Evolutionary conservation across 2,113 vertebrate genomes (phyloP).

Genomic region (Actenoides hombroni): DNA sequence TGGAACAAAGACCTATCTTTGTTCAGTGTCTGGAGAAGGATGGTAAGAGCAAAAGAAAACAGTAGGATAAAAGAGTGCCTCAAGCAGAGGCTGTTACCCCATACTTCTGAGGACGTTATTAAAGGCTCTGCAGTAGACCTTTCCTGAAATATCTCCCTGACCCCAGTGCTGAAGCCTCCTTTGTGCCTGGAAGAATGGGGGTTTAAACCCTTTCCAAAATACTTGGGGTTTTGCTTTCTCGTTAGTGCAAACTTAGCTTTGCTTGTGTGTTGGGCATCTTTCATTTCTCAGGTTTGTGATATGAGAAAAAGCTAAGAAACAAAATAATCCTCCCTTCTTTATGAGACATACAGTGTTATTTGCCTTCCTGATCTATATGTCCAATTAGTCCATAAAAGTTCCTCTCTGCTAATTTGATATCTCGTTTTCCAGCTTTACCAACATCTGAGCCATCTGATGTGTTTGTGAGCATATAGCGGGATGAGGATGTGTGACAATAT

Average conservation of each 20-base stretch:
- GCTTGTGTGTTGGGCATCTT: background rate
- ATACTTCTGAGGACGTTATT: constrained; percentile 19
- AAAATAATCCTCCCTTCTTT: background rate
- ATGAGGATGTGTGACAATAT: background rate
- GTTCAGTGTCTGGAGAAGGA: constrained; percentile 21
- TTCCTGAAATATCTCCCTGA: background rate
- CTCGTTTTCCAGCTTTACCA: background rate
- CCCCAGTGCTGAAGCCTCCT: constrained; percentile 4
- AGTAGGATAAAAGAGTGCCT: constrained; percentile 28
- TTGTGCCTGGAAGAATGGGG: constrained; percentile 37
- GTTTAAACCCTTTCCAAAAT: constrained; percentile 42
- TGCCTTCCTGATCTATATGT: background rate
- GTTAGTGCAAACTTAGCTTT: constrained; percentile 1
- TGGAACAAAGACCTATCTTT: constrained; percentile 39
- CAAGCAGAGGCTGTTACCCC: constrained; percentile 23
- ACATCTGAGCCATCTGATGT: constrained; percentile 43
- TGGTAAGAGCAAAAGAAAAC: constrained; percentile 36
- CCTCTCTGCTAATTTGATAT: constrained; percentile 32
- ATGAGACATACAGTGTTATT: background rate
- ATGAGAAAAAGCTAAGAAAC: background rate
- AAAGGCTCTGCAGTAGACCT: constrained; percentile 3
- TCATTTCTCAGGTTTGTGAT: background rate
- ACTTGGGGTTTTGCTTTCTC: constrained; percentile 14
- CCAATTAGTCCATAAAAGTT: constrained; percentile 29
- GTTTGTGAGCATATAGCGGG: background rate